Evolutionary conservation across 2,888 invertebrate genomes (phyloP), one percentile per base, ranked within the genome.

Genomic region (Heteromurus nitidus): DNA sequence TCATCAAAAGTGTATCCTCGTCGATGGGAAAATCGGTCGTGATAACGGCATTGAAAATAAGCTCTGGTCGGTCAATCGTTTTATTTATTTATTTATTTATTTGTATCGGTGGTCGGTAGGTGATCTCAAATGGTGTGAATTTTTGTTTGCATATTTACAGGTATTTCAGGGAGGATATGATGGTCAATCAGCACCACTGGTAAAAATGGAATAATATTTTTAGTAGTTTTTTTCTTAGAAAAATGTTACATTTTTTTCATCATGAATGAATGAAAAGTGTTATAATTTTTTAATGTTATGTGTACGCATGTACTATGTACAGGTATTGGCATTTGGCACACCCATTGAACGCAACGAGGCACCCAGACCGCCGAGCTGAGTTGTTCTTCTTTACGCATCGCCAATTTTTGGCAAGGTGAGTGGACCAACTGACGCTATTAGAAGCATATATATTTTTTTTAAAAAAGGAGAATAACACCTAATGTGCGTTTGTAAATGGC

Each of bases 171-270:
- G 81, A 82, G 58, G 83, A 83, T 31, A 31, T 83, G 20, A 47
- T 69, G 80, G 67, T 77, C 20, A 83, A 69, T 28, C 73, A 76
- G 11, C 30, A 60, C 28, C 83, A 83, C 64, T 83, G 80, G 83
- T 82, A 65, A 26, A 13, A 11, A 18, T 7, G 18, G 18, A 53
- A n/a, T 16, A 13, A 62, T 30, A 5, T 55, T 28, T 55, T 47
- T 26, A 26, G 16, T 30, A 9, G 9, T 50, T 20, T 20, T 9
- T 18, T 20, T 16, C 20, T 18, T 1, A 3, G 20, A 50, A 50
- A 50, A 50, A 50, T 2, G 3, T 50, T 50, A n/a, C 2, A 44
- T 3, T 44, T 44, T 3, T 9, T 9, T 9, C 5, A 36, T 9
- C 5, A 36, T 36, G 11, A 47, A 47, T 47, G 47, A 9, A 47